Evolutionary conservation across 2,797 vertebrate species (phyloP).

Genomic region (Poeciliopsis gracilis): DNA sequence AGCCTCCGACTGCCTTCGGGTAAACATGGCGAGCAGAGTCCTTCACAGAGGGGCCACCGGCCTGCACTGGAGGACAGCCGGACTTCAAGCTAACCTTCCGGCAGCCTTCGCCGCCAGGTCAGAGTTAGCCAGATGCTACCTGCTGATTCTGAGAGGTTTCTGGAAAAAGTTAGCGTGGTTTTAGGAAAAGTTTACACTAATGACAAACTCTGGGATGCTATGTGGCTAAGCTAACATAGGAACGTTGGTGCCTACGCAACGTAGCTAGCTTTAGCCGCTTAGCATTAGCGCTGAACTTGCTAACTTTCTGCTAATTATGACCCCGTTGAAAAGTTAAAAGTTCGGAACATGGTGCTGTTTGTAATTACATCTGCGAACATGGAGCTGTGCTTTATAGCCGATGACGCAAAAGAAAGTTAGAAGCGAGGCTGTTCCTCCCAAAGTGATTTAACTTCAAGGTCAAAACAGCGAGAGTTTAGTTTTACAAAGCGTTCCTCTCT

Average conservation of each 20-base stretch:
- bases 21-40: slow-evolving; percentile 90
- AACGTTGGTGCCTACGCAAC: slow-evolving; percentile 18
- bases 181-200: not conserved
- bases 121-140: slow-evolving; percentile 7
- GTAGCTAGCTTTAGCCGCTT: slow-evolving; percentile 42
- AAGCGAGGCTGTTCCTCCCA: slow-evolving; percentile 8
- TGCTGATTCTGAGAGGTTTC: rapidly evolving
- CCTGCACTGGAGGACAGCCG: slow-evolving; percentile 68
- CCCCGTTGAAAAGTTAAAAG: not conserved
- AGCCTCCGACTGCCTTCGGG: slow-evolving; percentile 13
- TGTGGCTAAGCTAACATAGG: slow-evolving; percentile 51
- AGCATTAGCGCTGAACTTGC: slow-evolving; percentile 25
- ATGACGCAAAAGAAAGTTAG: not conserved
- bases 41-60: slow-evolving; percentile 77
- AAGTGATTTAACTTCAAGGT: slow-evolving; percentile 66
- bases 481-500: not conserved
- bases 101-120: slow-evolving; percentile 74
- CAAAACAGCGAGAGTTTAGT: slow-evolving; percentile 35
- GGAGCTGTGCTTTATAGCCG: not conserved
- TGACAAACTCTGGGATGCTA: slow-evolving; percentile 53
- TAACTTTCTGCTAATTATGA: slow-evolving; percentile 33
- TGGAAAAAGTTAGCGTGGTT: rapidly evolving
- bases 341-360: not conserved
- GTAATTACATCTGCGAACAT: rapidly evolving
- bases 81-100: slow-evolving; percentile 55